Percentiles rank a stretch among this genome's conserved stretches.
Evolutionary conservation across 2,113 vertebrate genomes (phyloP).

Genomic region (Triplophysa tibetana): DNA sequence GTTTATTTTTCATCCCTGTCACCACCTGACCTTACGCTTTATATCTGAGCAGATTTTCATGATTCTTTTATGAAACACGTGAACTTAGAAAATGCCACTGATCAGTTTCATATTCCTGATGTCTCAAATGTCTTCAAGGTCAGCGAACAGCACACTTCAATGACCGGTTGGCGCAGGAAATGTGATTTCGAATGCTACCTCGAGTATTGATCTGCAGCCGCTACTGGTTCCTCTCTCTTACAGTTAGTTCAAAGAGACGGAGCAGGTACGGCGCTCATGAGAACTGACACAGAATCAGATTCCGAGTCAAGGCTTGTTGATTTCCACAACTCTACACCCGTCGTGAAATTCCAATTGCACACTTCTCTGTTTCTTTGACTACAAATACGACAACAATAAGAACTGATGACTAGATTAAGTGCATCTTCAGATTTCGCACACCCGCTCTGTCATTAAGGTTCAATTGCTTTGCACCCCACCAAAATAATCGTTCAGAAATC

Average conservation of each 20-base stretch:
- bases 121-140: constrained; percentile 15
- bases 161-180: background rate
- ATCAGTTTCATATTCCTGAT: background rate
- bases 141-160: background rate
- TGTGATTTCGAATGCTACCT: constrained; percentile 30
- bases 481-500: background rate
- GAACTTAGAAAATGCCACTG: background rate
- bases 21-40: background rate
- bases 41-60: background rate
- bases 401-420: background rate
- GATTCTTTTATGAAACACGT: background rate
- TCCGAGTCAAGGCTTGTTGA: background rate
- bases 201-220: constrained; percentile 32
- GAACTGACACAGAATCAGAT: background rate
- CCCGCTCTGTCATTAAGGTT: background rate
- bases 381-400: background rate
- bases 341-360: background rate
- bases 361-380: background rate
- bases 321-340: background rate
- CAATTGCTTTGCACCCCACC: background rate
- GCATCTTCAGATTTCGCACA: background rate
- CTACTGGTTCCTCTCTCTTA: constrained; percentile 16
- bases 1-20: background rate
- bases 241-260: constrained; percentile 12
- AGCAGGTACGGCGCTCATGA: background rate